Percentiles rank a stretch among this genome's conserved stretches.
These are phyloP conservation scores for Agriopis leucophaearia DNA, from an alignment of 2,888 invertebrate species.

Conservation along the genomic window DNA sequence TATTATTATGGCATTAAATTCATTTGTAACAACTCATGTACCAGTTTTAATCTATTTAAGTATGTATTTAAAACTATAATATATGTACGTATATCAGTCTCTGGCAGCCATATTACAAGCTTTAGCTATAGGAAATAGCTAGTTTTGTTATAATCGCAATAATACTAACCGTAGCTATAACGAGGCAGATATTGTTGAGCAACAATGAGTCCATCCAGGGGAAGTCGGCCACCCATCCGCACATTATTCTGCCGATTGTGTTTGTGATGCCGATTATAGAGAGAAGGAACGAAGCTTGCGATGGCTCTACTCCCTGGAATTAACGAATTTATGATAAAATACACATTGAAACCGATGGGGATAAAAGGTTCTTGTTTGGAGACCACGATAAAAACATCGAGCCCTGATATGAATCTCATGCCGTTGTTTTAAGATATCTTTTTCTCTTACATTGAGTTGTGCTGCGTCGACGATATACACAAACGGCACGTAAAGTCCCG, in stretches of 20 bases:
- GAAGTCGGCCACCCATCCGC: conserved; percentile 96
- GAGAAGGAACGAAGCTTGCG: conserved; percentile 91
- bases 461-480: conserved; percentile 96
- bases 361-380: too few relatives aligned
- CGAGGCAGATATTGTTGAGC: conserved; percentile 96
- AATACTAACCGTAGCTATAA: conserved; percentile 91
- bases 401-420: neutral
- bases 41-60: too few relatives aligned
- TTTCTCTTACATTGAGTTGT: conserved; percentile 87
- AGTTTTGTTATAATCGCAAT: neutral
- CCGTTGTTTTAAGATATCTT: neutral
- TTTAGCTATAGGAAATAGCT: too few relatives aligned
- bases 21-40: too few relatives aligned
- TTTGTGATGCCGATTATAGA: conserved; percentile 97
- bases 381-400: too few relatives aligned
- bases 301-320: conserved; percentile 89
- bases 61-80: too few relatives aligned
- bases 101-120: too few relatives aligned
- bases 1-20: too few relatives aligned
- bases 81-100: too few relatives aligned
- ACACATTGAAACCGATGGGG: neutral
- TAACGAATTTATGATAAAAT: neutral
- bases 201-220: conserved; percentile 96
- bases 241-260: conserved; percentile 95
- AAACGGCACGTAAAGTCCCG: conserved; percentile 98